Evolutionary conservation across 2,113 vertebrate genomes (phyloP), one percentile per base, ranked within the genome.

Genomic region (Falcunculus frontatus): DNA sequence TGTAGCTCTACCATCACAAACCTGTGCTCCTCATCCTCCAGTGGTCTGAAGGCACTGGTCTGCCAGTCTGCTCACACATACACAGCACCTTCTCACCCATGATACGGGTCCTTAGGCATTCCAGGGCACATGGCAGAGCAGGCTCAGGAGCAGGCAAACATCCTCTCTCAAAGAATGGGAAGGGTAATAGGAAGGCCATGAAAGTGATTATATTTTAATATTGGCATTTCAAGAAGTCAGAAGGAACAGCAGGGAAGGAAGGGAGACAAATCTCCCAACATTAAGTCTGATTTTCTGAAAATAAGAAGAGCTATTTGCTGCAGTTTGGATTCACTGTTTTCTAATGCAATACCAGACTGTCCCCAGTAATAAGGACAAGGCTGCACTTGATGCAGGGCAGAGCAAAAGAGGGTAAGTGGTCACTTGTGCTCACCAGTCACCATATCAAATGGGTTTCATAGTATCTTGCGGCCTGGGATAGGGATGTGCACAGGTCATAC

Each of bases 21-120:
- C 16, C 20, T 17, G 3, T 29, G n/a, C 18, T 76, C 21, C 37
- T 64, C 4, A 2, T 55, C 18, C 62, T 60, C 35, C 33, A 75
- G 68, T 3, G 12, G 32, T 46, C 30, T 59, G 53, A 33, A 4
- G 4, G 50, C 55, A 52, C 20, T 42, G 41, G 1, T 32, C 26
- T 85, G 26, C 35, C 3, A 4, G 65, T n/a, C n/a, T 63, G 26
- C 63, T 16, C 18, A 29, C 47, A 44, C 0, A 3, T 5, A 46
- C 0, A 10, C 20, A 32, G n/a, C 32, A 76, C 39, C 37, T 92
- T 62, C 52, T 67, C 60, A 57, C 22, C 26, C 5, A 1, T 1
- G 3, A 33, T 2, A 35, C 0, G 4, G 29, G 22, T 74, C 19
- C 47, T 64, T 50, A 32, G 52, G 39, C 5, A 6, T 0, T 2